These are phyloP conservation scores for Ips nitidus DNA, from an alignment of 1,140 invertebrate genomes.

Conservation along the genomic window DNA sequence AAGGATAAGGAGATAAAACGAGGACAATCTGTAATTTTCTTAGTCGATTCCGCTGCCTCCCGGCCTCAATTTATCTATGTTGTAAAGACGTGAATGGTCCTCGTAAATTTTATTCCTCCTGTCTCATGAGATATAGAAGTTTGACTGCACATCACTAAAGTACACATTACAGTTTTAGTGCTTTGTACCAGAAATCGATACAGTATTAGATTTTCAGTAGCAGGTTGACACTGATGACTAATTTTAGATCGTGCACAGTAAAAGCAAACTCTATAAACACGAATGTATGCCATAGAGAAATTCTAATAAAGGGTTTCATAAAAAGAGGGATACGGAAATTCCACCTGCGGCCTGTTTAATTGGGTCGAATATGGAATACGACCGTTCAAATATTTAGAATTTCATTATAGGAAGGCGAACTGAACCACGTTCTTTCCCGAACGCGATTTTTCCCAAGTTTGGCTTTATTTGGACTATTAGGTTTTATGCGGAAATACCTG, in stretches of 20 bases:
- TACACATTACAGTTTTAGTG: slow-evolving; percentile 20
- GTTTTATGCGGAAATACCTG: too few relatives aligned
- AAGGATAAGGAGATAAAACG: not conserved
- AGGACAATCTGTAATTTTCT: slow-evolving; percentile 17
- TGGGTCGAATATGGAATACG: slow-evolving; percentile 20
- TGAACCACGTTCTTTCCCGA: not conserved
- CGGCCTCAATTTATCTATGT: slow-evolving; percentile 10
- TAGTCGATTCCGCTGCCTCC: slow-evolving; percentile 7
- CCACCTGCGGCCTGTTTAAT: slow-evolving; percentile 10
- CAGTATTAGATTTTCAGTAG: slow-evolving; percentile 12
- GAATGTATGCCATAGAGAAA: too few relatives aligned
- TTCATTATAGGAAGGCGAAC: slow-evolving; percentile 5
- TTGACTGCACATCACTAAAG: slow-evolving; percentile 4
- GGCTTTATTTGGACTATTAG: too few relatives aligned
- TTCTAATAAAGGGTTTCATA: not conserved
- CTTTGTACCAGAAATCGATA: slow-evolving; percentile 14
- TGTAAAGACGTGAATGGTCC: slow-evolving; percentile 19
- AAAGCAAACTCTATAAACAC: too few relatives aligned
- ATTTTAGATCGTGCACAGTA: not conserved
- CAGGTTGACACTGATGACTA: slow-evolving; percentile 2
- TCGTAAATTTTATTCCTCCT: slow-evolving; percentile 17
- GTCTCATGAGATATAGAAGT: slow-evolving; percentile 7
- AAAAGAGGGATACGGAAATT: slow-evolving; percentile 12
- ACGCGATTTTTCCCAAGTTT: not conserved
- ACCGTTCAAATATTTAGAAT: slow-evolving; percentile 16